Evolutionary conservation across 2,113 vertebrate genomes (phyloP).

Genomic region (Phalacrocorax carbo): DNA sequence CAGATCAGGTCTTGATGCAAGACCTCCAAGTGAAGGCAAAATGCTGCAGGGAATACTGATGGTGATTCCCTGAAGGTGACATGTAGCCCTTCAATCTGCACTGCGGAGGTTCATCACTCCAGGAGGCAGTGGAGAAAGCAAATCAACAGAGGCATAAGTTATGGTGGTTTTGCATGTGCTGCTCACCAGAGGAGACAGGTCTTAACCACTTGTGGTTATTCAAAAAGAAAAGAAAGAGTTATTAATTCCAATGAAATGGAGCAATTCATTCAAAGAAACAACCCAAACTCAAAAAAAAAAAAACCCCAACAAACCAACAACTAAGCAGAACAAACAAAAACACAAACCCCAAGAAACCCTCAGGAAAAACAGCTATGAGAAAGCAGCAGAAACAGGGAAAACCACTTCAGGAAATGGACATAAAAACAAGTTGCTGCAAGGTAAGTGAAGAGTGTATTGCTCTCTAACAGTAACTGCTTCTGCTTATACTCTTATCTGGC

Average conservation of each 20-base stretch:
- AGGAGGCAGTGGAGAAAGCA: neutral
- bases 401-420: neutral
- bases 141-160: neutral
- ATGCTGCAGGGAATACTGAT: neutral
- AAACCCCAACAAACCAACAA: neutral
- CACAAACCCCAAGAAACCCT: neutral
- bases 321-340: neutral
- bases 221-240: neutral
- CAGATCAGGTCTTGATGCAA: neutral
- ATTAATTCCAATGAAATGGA: neutral
- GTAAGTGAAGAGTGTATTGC: fast-evolving
- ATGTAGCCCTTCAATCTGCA: neutral
- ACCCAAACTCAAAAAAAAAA: neutral
- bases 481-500: neutral
- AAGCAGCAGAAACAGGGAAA: neutral
- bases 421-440: neutral
- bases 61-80: neutral
- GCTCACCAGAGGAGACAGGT: neutral
- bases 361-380: neutral
- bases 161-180: neutral
- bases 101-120: neutral
- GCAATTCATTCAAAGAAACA: neutral
- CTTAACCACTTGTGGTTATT: neutral
- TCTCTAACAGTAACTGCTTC: neutral
- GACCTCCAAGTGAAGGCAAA: neutral